Base-by-base conservation (phyloP, 2,888 invertebrate species). In the Agonopterix alstromeriana region DNA sequence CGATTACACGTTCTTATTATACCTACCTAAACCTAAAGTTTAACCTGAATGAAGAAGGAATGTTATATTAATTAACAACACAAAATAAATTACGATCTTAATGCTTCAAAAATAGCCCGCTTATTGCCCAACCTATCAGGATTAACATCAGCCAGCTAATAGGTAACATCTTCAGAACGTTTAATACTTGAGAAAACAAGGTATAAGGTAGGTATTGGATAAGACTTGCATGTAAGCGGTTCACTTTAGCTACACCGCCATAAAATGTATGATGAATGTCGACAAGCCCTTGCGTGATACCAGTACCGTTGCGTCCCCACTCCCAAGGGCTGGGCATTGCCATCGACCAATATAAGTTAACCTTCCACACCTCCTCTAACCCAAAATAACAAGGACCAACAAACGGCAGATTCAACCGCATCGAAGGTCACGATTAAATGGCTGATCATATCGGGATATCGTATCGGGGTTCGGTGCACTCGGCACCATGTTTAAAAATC, bases 221-320 rank as follows among this genome's bases (percentile, higher is more conserved):
- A 69, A 72, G 67, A 70, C 72, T 81, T 63, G 80, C 82, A 82
- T 81, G 80, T 73, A 72, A 79, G 74, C 79, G 80, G 76, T 71
- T 70, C 68, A 76, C 73, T 81, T 82, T 75, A 82, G 73, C 76
- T 77, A 73, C 65, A 67, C 67, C 56, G 54, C 72, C 77, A 84
- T 88, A 87, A 87, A 88, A 78, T 82, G 74, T 81, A 84, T 88
- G 87, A 88, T 83, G 77, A 68, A 87, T 82, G 81, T 73, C 73
- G 79, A 77, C 80, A 82, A 73, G 76, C 82, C 81, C 79, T 82
- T 75, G 84, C 85, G 81, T 81, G 83, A 72, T 70, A 59, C 58
- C 61, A 63, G 74, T 77, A 77, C 82, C 79, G 78, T 77, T 76
- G 73, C 71, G 71, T 81, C 83, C 84, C 84, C 82, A 78, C 80